Percentiles rank a stretch among this genome's conserved stretches.
These are phyloP conservation scores for Alligator sinensis DNA, from an alignment of 2,113 vertebrate genomes.

Conservation along the genomic window DNA sequence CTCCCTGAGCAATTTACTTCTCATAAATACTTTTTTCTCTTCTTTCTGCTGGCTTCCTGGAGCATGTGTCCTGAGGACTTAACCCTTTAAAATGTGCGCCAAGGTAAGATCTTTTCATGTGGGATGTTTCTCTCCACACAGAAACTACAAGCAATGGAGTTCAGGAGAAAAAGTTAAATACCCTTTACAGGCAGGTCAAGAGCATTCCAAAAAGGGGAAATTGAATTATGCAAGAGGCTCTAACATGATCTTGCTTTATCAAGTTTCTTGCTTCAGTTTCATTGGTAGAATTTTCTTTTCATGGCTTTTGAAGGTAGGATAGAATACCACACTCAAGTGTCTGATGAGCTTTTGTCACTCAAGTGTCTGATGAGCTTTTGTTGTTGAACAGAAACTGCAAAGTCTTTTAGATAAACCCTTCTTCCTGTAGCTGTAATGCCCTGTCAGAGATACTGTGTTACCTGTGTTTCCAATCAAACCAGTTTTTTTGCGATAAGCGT, in stretches of 20 bases:
- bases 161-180: background rate
- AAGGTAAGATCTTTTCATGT: background rate
- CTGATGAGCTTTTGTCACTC: rapidly evolving
- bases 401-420: constrained; percentile 29
- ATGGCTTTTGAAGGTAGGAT: background rate
- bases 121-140: background rate
- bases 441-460: constrained; percentile 19
- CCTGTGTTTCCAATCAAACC: constrained; percentile 25
- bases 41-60: background rate
- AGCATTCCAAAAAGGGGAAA: background rate
- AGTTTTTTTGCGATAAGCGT: constrained; percentile 27
- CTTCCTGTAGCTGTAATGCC: background rate
- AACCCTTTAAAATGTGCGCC: background rate
- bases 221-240: constrained; percentile 77
- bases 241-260: background rate
- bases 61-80: background rate
- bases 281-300: constrained; percentile 59
- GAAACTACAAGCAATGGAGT: background rate
- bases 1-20: background rate
- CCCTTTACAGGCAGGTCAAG: background rate
- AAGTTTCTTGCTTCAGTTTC: constrained; percentile 71
- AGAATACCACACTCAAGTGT: background rate
- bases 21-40: background rate
- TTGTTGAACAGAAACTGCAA: background rate
- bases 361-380: rapidly evolving